Conservation (phyloP, 2,888 invertebrate genomes). For the Trichogramma dendrolimi region DNA sequence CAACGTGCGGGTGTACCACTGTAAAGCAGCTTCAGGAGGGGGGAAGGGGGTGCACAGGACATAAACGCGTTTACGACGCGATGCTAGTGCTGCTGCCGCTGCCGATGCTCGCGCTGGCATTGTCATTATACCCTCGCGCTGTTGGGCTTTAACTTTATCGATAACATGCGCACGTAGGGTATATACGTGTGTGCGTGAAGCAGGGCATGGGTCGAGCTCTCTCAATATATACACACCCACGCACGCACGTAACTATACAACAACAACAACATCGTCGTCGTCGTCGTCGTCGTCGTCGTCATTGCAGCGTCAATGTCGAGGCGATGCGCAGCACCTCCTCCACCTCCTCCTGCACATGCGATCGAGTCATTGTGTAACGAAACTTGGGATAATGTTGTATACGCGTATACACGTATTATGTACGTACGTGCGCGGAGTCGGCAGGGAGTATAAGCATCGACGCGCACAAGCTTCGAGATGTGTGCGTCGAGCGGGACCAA, state of each 20-base stretch:
- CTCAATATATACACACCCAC: constrained; percentile 1
- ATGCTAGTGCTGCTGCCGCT: constrained; percentile 13
- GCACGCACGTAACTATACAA: not conserved
- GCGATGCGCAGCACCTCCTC: no score
- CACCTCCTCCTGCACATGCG: no score
- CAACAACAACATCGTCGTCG: no score
- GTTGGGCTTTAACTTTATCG: constrained; percentile 51
- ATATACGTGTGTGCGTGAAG: constrained; percentile 10
- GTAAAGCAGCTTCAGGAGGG: constrained; percentile 45
- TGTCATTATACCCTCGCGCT: constrained; percentile 51
- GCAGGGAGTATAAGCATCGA: not conserved
- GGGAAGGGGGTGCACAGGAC: constrained; percentile 34
- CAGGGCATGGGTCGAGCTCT: constrained; percentile 20
- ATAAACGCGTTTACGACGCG: constrained; percentile 53
- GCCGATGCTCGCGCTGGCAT: constrained; percentile 36
- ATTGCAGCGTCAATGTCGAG: no score
- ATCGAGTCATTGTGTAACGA: no score
- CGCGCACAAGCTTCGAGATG: no score
- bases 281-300: no score
- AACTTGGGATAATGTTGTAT: no score
- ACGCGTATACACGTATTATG: no score
- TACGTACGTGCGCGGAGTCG: no score
- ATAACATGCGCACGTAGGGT: constrained; percentile 4
- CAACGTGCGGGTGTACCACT: constrained; percentile 47
- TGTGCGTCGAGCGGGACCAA: not conserved